A percentile compares a stretch with the other conserved stretches of the same genome.
These are phyloP conservation scores for Drosophila koepferae DNA, from an alignment of 2,888 invertebrate genomes.

Conservation along the genomic window DNA sequence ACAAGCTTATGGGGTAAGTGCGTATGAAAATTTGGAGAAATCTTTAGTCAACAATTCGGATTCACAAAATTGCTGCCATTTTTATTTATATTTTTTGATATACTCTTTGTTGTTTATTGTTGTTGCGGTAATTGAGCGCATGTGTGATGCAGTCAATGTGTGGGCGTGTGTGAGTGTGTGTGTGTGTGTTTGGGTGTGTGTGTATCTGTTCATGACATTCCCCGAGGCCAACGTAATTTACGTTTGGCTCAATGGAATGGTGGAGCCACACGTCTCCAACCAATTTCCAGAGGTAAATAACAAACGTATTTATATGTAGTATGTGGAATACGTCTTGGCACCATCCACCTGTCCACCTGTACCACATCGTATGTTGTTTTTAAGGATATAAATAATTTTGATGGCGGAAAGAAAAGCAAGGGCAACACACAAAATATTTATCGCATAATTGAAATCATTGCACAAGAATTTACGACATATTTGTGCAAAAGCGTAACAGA, in stretches of 20 bases:
- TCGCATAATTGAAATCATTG: slow-evolving; percentile 73
- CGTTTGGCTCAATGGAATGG: slow-evolving; percentile 21
- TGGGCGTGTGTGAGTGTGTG: slow-evolving; percentile 19
- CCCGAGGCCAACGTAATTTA: slow-evolving; percentile 62
- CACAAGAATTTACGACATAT: slow-evolving; percentile 51
- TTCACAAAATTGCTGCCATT: slow-evolving; percentile 49
- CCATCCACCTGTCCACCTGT: neutral
- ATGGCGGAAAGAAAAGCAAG: slow-evolving; percentile 25
- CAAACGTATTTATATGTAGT: slow-evolving; percentile 55
- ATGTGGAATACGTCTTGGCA: slow-evolving; percentile 13
- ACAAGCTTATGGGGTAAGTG: slow-evolving; percentile 67
- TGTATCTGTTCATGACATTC: slow-evolving; percentile 38
- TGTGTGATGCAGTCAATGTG: slow-evolving; percentile 22
- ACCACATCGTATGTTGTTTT: neutral
- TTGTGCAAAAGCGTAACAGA: slow-evolving; percentile 8
- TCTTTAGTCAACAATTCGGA: slow-evolving; percentile 8
- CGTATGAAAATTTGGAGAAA: neutral
- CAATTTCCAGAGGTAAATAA: slow-evolving; percentile 74
- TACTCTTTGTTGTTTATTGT: slow-evolving; percentile 61
- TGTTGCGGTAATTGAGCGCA: slow-evolving; percentile 67
- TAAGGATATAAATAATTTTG: slow-evolving; percentile 54
- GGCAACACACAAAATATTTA: slow-evolving; percentile 57
- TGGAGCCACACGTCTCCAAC: slow-evolving; percentile 38
- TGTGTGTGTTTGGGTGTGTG: slow-evolving; percentile 15
- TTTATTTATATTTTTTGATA: slow-evolving; percentile 6